Evolutionary conservation across 2,888 invertebrate genomes (phyloP).

Genomic region (Lasioglossum vierecki): DNA sequence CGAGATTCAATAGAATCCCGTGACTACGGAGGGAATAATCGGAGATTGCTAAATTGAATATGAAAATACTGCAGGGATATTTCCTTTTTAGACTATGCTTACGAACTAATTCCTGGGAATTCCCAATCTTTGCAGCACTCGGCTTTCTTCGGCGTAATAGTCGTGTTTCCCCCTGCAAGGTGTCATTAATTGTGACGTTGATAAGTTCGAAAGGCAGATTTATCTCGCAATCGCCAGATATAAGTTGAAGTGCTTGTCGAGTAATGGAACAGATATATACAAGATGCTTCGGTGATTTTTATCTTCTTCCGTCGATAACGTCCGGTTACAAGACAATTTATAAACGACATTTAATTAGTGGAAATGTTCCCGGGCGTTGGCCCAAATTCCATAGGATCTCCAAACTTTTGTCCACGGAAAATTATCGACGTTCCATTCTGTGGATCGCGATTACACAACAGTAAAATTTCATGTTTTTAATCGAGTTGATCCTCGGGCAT

Average conservation of each 20-base stretch:
- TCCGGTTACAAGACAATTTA: not conserved
- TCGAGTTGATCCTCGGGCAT: not conserved
- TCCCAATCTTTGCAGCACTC: not conserved
- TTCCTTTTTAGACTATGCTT: not conserved
- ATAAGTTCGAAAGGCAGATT: not conserved
- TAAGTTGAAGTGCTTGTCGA: conserved; percentile 12
- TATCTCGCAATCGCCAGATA: not conserved
- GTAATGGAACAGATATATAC: not conserved
- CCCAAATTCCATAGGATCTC: not conserved
- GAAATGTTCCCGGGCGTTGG: not conserved
- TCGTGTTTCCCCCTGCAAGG: not conserved
- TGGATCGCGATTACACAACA: not conserved
- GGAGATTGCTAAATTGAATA: not conserved
- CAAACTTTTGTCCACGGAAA: not conserved
- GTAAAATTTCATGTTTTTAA: not conserved
- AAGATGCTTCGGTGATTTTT: conserved; percentile 19
- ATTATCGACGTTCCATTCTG: not conserved
- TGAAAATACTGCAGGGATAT: too few relatives aligned
- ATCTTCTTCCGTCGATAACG: conserved; percentile 2
- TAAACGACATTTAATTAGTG: not conserved
- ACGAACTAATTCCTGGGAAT: not conserved
- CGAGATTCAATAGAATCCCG: not conserved
- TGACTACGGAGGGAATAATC: not conserved
- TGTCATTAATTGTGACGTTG: not conserved
- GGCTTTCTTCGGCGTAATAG: not conserved